Evolutionary conservation across 2,888 invertebrate species (phyloP).

Genomic region (Pegoplata infirma): DNA sequence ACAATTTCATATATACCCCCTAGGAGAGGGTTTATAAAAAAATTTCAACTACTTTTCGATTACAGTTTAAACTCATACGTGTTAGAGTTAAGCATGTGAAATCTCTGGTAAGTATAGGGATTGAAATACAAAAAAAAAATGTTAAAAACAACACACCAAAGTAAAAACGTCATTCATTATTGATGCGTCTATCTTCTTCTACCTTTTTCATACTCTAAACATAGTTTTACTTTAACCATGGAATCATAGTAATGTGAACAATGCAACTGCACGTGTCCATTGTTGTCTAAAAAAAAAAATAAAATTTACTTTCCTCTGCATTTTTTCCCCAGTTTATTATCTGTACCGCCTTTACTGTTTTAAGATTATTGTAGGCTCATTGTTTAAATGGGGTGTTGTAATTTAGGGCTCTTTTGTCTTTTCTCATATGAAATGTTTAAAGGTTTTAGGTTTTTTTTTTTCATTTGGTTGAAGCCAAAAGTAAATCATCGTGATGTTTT

Average conservation of each 20-base stretch:
- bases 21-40: no score
- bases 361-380: slow-evolving; percentile 7
- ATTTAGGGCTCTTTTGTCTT: slow-evolving; percentile 31
- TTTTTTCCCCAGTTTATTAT: slow-evolving; percentile 19
- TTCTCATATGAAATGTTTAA: neutral
- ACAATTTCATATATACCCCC: no score
- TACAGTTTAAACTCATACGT: neutral
- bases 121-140: neutral
- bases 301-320: slow-evolving; percentile 29
- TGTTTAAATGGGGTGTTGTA: slow-evolving; percentile 42
- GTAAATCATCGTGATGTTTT: slow-evolving; percentile 10
- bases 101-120: slow-evolving; percentile 2
- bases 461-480: neutral
- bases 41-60: no score
- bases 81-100: slow-evolving; percentile 26
- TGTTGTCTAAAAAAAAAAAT: slow-evolving; percentile 34
- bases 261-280: slow-evolving; percentile 57
- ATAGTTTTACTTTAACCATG: neutral
- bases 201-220: slow-evolving; percentile 1
- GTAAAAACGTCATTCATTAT: slow-evolving; percentile 57
- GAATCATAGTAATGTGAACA: slow-evolving; percentile 17
- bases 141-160: slow-evolving; percentile 10
- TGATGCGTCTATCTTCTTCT: slow-evolving; percentile 31
- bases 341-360: slow-evolving; percentile 27
- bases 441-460: neutral